phyloP scores from a whole-genome alignment of 2,888 invertebrate species.

The Alviniconcha strummeri region DNA sequence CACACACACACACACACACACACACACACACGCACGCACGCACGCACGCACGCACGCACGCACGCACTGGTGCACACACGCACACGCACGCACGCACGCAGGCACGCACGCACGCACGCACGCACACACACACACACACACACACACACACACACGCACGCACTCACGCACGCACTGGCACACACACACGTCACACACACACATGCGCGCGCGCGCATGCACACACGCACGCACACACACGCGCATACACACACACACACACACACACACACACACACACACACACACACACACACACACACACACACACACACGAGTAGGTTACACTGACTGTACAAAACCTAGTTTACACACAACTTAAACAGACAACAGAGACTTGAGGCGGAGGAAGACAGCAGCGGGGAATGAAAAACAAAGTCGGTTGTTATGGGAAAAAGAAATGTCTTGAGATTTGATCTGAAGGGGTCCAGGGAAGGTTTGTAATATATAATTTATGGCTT shows the following conservation, averaged over 20 bases:
- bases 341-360: too few species aligned
- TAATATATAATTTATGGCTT: too few species aligned
- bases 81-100: neutral
- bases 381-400: too few species aligned
- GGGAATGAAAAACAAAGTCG: too few species aligned
- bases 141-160: neutral
- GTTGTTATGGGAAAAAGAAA: too few species aligned
- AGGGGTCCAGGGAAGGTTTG: too few species aligned
- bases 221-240: constrained; percentile 1
- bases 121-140: neutral
- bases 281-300: neutral
- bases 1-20: constrained; percentile 20
- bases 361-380: too few species aligned
- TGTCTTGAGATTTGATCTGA: too few species aligned
- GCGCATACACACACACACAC: neutral
- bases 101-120: neutral
- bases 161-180: neutral
- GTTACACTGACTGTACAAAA: too few species aligned
- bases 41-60: neutral
- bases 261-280: constrained; percentile 16
- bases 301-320: neutral
- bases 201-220: neutral
- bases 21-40: constrained; percentile 14
- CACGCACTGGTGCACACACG: neutral
- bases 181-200: neutral